Evolutionary conservation across 2,113 vertebrate genomes (phyloP), one percentile per base, ranked within the genome.

Genomic region (Fukomys damarensis): DNA sequence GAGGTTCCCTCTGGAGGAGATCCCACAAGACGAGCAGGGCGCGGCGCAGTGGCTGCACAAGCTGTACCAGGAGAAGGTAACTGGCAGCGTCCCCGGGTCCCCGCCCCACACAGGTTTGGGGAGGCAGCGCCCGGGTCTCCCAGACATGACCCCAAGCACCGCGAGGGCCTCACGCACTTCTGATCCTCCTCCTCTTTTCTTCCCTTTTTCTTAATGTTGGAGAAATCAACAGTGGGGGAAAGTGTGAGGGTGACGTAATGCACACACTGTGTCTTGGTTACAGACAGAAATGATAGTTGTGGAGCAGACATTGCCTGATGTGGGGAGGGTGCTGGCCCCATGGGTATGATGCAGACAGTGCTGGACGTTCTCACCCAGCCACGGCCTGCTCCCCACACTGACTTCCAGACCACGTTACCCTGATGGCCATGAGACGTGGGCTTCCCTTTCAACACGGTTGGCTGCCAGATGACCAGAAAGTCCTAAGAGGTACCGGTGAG

Each of bases 51-150:
- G 99, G 99, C 99, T 99, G 96, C 99, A 99, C 97, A 99, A 99
- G 96, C 99, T 99, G 96, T 99, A 99, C 97, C 99, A 99, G 98
- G 99, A 99, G 97, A 99, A 99, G 99, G 99, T 99, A 98, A 98
- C 89, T 2, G 32, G n/a, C 35, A 0, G 5, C 2, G 0, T 14
- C 32, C 46, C 11, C 0, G 32, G 5, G 41, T 1, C 56, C 38
- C 6, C 0, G 3, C 58, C 38, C 41, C 35, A 12, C 54, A 7
- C 54, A 58, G 56, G 56, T 17, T 3, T 7, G 26, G 20, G 7
- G 24, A 49, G 56, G 70, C 1, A 2, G 16, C 17, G 0, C 0
- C 0, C 0, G 1, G 12, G 5, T 26, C 56, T 7, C 19, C 49
- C 20, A 0, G 11, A 46, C 14, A 10, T 2, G 49, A 56, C 77